Conservation (phyloP, 2,113 vertebrate species). For the Apaloderma vittatum region DNA sequence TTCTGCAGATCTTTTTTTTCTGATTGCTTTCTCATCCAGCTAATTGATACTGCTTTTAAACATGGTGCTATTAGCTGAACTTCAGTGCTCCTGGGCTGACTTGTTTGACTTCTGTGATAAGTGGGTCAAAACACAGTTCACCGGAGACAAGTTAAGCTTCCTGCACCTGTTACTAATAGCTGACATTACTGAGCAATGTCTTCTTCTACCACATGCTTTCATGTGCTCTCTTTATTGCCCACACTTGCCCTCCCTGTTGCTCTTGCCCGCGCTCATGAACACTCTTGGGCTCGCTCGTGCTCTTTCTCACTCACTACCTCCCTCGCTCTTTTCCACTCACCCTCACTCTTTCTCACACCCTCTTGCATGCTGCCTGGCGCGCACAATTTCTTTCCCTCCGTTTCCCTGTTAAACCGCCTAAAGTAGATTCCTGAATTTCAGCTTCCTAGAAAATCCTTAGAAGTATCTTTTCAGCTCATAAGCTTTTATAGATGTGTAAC, state of each 20-base stretch:
- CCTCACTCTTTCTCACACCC: not conserved
- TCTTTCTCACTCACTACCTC: not conserved
- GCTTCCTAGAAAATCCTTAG: not conserved
- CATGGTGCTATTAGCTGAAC: not conserved
- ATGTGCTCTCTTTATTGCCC: not conserved
- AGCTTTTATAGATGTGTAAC: not conserved
- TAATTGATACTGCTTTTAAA: not conserved
- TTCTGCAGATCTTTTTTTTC: not conserved
- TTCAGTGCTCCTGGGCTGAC: not conserved
- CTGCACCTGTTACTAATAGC: not conserved
- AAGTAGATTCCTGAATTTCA: not conserved
- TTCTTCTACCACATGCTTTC: not conserved
- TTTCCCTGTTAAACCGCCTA: not conserved
- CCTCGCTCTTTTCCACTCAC: not conserved
- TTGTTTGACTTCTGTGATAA: not conserved
- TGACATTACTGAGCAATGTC: not conserved
- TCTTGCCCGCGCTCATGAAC: rapidly evolving
- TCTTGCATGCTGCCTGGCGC: rapidly evolving
- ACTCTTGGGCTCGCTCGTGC: rapidly evolving
- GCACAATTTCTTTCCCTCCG: rapidly evolving
- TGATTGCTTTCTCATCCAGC: not conserved
- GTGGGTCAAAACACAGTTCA: not conserved
- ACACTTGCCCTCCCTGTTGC: not conserved
- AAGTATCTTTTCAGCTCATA: not conserved
- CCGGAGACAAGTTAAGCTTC: not conserved